Base-by-base conservation (phyloP, 37 sponge, comb jelly and placozoan genomes). In the Ephydatia muelleri region DNA sequence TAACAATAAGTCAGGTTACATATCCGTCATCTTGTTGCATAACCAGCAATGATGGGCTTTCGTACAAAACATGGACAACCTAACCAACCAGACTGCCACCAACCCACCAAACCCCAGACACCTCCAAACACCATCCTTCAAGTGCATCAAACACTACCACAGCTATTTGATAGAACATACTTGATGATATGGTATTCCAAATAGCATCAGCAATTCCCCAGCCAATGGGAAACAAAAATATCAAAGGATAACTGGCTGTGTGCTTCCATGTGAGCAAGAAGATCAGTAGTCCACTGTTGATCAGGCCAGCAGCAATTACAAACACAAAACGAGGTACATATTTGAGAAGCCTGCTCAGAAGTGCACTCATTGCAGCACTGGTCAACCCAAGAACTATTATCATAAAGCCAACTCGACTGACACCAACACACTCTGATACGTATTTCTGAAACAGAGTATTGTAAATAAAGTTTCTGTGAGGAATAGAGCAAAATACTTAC, bases 241-340 rank as follows among this genome's bases (percentile, higher is more conserved):
- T 73, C 27, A 40, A 77, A 2, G 29, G 27, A 49, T 82, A 87
- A 48, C 85, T 92, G 2, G 88, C 88, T 6, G 5, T 65, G 43
- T 70, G 70, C 47, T 80, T 71, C 92, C 92, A 92, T 2, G 87
- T 5, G 6, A 92, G 21, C 31, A 92, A 72, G 69, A 87, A 92
- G 12, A 83, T 1, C 29, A 88, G 2, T 49, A 88, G 72, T 25
- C 38, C 57, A 38, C 84, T 38, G 26, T 75, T 73, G 19, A 92
- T 57, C 14, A 72, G 39, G 12, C 23, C n/a, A 16, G 65, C 81
- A 37, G 65, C 36, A 0, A 83, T 28, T 5, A 92, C 49, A 22
- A 92, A 38, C 4, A 74, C 48, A 49, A 69, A 70, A 0, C 80
- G 69, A n/a, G 92, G 92, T 19, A 92, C 80, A 21, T 68, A 80